Base-by-base conservation (phyloP, 2,113 vertebrate species). In the Rhombomys opimus region DNA sequence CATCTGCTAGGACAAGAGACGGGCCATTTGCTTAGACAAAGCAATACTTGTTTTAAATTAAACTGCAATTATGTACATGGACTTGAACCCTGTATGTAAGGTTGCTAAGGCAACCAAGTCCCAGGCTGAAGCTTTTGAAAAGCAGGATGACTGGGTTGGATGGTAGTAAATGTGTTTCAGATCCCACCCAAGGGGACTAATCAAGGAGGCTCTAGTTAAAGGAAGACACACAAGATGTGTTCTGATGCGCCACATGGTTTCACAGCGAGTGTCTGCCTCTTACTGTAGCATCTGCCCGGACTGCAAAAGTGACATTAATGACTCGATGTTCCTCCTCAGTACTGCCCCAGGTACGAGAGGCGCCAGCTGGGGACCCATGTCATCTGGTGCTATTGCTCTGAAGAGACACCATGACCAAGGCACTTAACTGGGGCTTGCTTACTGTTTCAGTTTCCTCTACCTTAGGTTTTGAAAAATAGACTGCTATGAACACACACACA, bases 151-250 rank as follows among this genome's bases (percentile, higher is more conserved):
- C 3, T 76, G 78, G 70, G 90, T n/a, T 84, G 81, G 30, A 35
- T 94, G 41, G 59, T 50, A 63, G 52, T 54, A 78, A 54, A 86
- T 52, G 63, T 23, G 87, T 87, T 84, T 84, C 63, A 89, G 86
- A 96, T 82, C 25, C 46, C 80, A 91, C 32, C 65, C 59, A n/a
- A 88, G 30, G 46, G 41, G 59, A 54, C 50, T 27, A 59, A 65
- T 76, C 10, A 41, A 89, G 41, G 23, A 65, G 73, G 46, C 72
- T 96, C 27, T 94, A 93, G 87, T 88, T 38, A 96, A 92, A 73
- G 76, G 70, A 30, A 85, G 67, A 35, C 13, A 75, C 90, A 35
- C 30, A 50, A 81, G 73, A 61, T 32, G 15, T 25, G 61, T 87
- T 35, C 67, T 46, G 54, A 81, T 35, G 3, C 22, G 10, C 22